These are phyloP conservation scores for Callitettix versicolor DNA, from an alignment of 1,140 invertebrate species.

Conservation along the genomic window DNA sequence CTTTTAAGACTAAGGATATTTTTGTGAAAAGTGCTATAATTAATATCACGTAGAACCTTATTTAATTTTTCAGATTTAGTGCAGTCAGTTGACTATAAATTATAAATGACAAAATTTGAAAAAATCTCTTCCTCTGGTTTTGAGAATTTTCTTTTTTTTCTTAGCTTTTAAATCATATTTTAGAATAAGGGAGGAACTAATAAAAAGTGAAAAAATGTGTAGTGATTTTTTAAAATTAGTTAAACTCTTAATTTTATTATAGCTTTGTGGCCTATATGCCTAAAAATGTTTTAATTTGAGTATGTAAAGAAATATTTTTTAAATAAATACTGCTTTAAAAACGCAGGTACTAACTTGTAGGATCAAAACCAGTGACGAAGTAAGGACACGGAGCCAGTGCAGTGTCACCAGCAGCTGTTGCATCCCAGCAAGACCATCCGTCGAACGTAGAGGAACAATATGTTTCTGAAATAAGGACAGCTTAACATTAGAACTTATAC, in stretches of 20 bases:
- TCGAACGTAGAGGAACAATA: slow-evolving; percentile 69
- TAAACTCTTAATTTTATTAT: background rate
- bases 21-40: no score
- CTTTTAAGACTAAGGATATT: no score
- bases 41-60: no score
- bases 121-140: no score
- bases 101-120: no score
- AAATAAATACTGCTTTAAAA: background rate
- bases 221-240: background rate
- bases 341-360: slow-evolving; percentile 37
- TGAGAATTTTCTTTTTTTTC: no score
- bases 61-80: no score
- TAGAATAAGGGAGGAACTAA: background rate
- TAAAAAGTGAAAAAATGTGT: background rate
- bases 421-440: slow-evolving; percentile 78
- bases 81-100: no score
- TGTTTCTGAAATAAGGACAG: slow-evolving; percentile 36
- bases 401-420: slow-evolving; percentile 59
- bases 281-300: background rate
- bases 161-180: background rate
- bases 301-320: background rate
- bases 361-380: slow-evolving; percentile 67
- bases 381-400: slow-evolving; percentile 60
- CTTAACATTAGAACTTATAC: no score
- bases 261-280: background rate